phyloP scores from a whole-genome alignment of 2,797 vertebrate genomes.

The Tenualosa ilisha region DNA sequence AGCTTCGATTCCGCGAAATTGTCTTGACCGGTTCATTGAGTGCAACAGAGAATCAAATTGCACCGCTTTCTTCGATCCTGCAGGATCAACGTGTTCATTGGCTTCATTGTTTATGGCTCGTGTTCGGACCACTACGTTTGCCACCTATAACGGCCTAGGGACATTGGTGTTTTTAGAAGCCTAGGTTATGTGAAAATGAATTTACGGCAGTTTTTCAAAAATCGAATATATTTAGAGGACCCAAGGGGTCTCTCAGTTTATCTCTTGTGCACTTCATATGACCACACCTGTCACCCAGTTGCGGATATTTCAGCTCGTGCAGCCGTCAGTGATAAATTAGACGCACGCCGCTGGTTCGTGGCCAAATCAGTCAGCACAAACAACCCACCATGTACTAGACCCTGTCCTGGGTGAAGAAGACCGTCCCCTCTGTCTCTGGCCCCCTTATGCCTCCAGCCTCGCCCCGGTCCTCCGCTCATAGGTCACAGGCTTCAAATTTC shows the following conservation, averaged over 20 bases:
- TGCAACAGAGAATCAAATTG: not conserved
- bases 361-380: slow-evolving; percentile 39
- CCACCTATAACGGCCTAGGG: too few species aligned
- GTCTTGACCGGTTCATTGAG: not conserved
- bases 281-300: slow-evolving; percentile 31
- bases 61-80: too few species aligned
- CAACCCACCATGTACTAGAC: not conserved
- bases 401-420: not conserved
- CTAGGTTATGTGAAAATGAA: too few species aligned
- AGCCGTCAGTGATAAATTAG: slow-evolving; percentile 40
- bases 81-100: too few species aligned
- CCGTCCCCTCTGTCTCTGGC: slow-evolving; percentile 3
- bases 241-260: not conserved
- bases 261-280: not conserved
- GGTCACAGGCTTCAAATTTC: slow-evolving; percentile 70
- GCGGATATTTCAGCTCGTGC: slow-evolving; percentile 26
- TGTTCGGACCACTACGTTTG: not conserved
- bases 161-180: too few species aligned
- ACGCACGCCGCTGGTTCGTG: slow-evolving; percentile 30
- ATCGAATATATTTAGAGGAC: not conserved
- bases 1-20: not conserved
- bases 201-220: too few species aligned
- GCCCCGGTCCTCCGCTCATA: slow-evolving; percentile 50
- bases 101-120: not conserved
- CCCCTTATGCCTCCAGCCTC: slow-evolving; percentile 49